phyloP scores from a whole-genome alignment of 92 coral and sea anemone genomes.

The Phenganax marumi region DNA sequence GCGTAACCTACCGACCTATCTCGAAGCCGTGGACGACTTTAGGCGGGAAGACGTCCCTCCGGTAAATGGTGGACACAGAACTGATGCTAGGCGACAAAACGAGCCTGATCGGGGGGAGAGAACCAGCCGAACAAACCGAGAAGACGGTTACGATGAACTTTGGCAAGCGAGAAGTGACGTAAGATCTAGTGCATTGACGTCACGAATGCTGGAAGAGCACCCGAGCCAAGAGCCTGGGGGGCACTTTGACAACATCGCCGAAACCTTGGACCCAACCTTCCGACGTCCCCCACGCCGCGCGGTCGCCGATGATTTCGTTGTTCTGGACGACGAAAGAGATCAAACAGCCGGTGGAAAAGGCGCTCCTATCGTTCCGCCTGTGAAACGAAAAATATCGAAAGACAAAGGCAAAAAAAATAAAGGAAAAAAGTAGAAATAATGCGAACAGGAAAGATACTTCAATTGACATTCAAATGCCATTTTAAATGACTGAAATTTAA shows the following conservation, averaged over 20 bases:
- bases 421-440: constrained; percentile 34
- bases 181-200: not conserved
- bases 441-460: too few species aligned
- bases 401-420: constrained; percentile 63
- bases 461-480: too few species aligned
- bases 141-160: constrained; percentile 57
- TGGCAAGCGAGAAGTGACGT: constrained; percentile 52
- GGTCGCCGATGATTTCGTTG: constrained; percentile 31
- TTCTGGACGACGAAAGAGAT: constrained; percentile 43
- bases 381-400: constrained; percentile 75
- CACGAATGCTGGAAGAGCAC: constrained; percentile 6
- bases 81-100: constrained; percentile 20
- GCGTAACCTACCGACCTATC: constrained; percentile 32
- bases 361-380: constrained; percentile 84
- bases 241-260: constrained; percentile 73
- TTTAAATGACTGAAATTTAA: too few species aligned
- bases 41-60: constrained; percentile 24
- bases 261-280: constrained; percentile 89
- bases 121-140: constrained; percentile 45
- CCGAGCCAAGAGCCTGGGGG: constrained; percentile 37
- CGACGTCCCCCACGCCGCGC: constrained; percentile 52
- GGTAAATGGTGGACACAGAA: constrained; percentile 10
- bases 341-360: constrained; percentile 61
- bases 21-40: constrained; percentile 30
- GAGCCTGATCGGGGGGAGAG: constrained; percentile 46